phyloP scores from a whole-genome alignment of 2,113 vertebrate genomes.

The Syrmaticus mikado region DNA sequence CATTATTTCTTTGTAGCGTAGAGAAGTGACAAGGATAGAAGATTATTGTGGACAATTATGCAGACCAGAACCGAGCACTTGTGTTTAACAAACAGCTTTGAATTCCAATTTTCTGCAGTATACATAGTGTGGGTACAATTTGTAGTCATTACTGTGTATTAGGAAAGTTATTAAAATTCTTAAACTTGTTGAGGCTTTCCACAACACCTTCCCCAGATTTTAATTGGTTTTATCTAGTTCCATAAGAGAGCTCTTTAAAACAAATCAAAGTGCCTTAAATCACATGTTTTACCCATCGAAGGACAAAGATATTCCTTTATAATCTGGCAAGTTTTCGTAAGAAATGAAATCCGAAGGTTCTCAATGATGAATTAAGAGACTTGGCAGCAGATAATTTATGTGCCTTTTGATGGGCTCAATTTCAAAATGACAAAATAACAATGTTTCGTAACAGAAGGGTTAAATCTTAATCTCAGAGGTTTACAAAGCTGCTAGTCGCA shows the following conservation, averaged over 20 bases:
- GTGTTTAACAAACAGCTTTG: constrained; percentile 79
- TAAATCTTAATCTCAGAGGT: constrained; percentile 86
- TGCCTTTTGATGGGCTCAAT: constrained; percentile 64
- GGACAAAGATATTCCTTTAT: not conserved
- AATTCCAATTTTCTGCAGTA: constrained; percentile 78
- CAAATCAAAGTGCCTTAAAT: constrained; percentile 68
- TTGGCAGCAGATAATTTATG: constrained; percentile 56
- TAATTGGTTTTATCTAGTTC: constrained; percentile 83
- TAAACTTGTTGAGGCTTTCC: constrained; percentile 79
- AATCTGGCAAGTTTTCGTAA: constrained; percentile 34
- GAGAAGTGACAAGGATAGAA: constrained; percentile 52
- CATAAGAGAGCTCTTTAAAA: constrained; percentile 74
- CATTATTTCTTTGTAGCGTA: constrained; percentile 16
- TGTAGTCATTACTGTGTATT: constrained; percentile 80
- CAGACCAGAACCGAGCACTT: constrained; percentile 58
- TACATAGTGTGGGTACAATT: constrained; percentile 76
- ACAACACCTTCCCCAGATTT: constrained; percentile 74
- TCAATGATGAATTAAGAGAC: constrained; percentile 19
- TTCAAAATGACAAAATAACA: constrained; percentile 75
- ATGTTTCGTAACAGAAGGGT: constrained; percentile 81
- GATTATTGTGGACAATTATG: constrained; percentile 73
- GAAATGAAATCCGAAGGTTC: constrained; percentile 30
- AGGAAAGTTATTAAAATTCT: constrained; percentile 84
- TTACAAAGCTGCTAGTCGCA: constrained; percentile 84
- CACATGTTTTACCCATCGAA: not conserved